A percentile compares a stretch with the other conserved stretches of the same genome.
Evolutionary conservation across 2,113 vertebrate species (phyloP).

Genomic region (Nymphicus hollandicus): DNA sequence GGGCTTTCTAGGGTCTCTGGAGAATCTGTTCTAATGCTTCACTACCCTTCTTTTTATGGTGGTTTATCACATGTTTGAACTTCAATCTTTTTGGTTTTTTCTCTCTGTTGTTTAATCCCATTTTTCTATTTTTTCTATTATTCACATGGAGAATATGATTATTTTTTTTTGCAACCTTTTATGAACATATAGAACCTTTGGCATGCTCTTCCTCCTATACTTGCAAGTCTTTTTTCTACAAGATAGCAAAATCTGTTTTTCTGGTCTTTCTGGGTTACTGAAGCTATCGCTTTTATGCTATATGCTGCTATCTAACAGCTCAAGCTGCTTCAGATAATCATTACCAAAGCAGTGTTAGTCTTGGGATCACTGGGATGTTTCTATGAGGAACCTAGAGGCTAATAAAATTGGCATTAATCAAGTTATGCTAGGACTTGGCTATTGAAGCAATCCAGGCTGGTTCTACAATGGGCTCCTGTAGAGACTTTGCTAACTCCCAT

Average conservation of each 20-base stretch:
- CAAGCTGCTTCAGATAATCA: background rate
- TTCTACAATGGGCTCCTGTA: background rate
- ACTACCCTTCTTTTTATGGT: background rate
- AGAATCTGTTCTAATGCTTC: background rate
- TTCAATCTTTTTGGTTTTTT: background rate
- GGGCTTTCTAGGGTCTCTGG: background rate
- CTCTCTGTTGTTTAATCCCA: background rate
- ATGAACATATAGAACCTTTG: background rate
- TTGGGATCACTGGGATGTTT: background rate
- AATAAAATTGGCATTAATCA: background rate
- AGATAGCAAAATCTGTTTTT: background rate
- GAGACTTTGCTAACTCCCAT: background rate
- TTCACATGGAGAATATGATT: rapidly evolving
- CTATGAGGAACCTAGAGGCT: background rate
- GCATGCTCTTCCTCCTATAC: background rate
- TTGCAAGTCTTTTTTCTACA: background rate
- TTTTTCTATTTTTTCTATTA: background rate
- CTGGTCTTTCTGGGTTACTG: background rate
- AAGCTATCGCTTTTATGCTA: background rate
- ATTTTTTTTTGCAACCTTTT: background rate
- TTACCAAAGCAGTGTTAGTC: background rate
- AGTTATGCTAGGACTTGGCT: background rate
- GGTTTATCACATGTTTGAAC: background rate
- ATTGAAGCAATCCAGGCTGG: background rate
- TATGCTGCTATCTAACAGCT: background rate